Conservation (phyloP, 2,888 invertebrate species). For the Elegia similella region DNA sequence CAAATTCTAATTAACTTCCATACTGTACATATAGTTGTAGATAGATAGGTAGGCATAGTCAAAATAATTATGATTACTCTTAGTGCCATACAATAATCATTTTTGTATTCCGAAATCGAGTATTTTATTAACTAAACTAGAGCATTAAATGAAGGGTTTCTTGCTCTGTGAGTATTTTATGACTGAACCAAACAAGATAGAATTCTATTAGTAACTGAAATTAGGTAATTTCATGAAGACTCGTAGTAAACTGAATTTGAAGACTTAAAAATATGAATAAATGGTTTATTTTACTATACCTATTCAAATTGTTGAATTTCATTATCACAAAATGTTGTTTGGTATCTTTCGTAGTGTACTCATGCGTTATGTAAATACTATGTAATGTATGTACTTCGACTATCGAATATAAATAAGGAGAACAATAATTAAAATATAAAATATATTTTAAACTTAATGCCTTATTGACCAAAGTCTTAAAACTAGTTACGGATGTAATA, state of each 20-base stretch:
- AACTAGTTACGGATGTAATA: constrained; percentile 76
- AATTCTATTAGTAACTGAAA: no score
- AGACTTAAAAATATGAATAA: no score
- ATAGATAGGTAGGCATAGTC: constrained; percentile 59
- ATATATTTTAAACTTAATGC: constrained; percentile 81
- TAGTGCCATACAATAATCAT: constrained; percentile 60
- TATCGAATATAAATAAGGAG: constrained; percentile 74
- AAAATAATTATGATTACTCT: constrained; percentile 40
- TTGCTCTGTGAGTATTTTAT: constrained; percentile 3
- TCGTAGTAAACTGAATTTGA: no score
- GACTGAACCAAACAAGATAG: constrained; percentile 17
- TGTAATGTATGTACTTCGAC: constrained; percentile 64
- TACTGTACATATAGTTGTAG: constrained; percentile 66
- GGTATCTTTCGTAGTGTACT: constrained; percentile 23
- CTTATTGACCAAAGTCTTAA: constrained; percentile 82
- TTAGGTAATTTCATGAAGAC: no score
- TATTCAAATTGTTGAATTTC: background rate
- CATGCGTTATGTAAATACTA: constrained; percentile 66
- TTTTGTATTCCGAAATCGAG: constrained; percentile 58
- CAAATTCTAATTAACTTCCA: constrained; percentile 53
- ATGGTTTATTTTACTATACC: no score
- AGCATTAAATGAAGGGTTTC: background rate
- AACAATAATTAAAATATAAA: constrained; percentile 79
- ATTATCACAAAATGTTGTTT: constrained; percentile 6
- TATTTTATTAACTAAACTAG: constrained; percentile 30